These are phyloP conservation scores for Plecotus auritus DNA, from an alignment of 2,113 vertebrate species.

Conservation along the genomic window DNA sequence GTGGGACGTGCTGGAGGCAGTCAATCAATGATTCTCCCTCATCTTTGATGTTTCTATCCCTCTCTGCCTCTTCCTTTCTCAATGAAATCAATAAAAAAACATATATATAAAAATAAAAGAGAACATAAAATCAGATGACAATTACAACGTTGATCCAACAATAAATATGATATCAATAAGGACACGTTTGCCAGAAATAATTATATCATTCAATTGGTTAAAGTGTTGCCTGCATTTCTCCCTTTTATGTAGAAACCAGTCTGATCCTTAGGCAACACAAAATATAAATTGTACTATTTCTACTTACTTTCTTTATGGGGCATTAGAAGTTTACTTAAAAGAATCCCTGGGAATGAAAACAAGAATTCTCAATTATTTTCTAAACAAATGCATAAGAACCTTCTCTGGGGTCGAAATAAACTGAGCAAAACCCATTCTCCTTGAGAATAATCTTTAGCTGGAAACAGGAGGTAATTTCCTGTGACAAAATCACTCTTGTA, in stretches of 20 bases:
- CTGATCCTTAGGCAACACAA: not conserved
- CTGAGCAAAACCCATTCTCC: not conserved
- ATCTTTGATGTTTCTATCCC: no score
- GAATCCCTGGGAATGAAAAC: constrained; percentile 29
- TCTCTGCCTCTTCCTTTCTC: no score
- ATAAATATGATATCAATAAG: constrained; percentile 46
- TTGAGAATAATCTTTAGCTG: not conserved
- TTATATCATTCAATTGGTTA: not conserved
- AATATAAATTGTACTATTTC: constrained; percentile 37
- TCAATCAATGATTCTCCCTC: no score
- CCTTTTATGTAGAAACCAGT: not conserved
- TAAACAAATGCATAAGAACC: constrained; percentile 7
- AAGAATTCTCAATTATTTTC: constrained; percentile 24
- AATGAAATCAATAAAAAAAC: no score
- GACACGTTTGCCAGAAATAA: constrained; percentile 53
- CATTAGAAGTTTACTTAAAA: constrained; percentile 44
- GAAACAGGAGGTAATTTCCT: not conserved
- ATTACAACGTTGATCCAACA: constrained; percentile 47
- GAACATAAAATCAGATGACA: constrained; percentile 51
- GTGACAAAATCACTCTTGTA: not conserved
- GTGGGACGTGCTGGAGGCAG: no score
- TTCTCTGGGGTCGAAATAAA: constrained; percentile 18
- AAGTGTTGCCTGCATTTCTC: constrained; percentile 24
- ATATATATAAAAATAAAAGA: not conserved
- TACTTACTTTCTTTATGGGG: constrained; percentile 3